Evolutionary conservation across 2,113 vertebrate genomes (phyloP), one percentile per base, ranked within the genome.

Genomic region (Neotoma lepida): DNA sequence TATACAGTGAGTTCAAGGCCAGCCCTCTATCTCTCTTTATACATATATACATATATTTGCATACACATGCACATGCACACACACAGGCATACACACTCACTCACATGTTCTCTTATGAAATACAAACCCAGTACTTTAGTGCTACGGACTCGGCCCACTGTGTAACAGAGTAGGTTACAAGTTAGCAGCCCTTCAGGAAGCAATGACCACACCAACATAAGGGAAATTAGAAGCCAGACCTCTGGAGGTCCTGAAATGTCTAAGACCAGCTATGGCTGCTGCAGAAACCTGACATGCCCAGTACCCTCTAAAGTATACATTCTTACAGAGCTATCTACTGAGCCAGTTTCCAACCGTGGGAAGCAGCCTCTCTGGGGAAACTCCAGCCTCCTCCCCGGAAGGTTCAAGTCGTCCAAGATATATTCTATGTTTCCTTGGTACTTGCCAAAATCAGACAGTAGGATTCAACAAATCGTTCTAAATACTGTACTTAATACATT

Each of bases 401-500:
- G 76, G 70, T 85, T 92, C 86, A 39, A 70, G 58, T 61, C 64
- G 71, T 95, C 96, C 95, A 97, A 97, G 94, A 96, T 91, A 97
- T 91, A 95, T 88, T 84, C 94, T 91, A 70, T 96, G 96, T 95
- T 94, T 88, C 94, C 97, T 95, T 92, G 88, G 44, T 81, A 95
- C 96, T 96, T 97, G 97, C 97, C 97, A 97, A 96, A 97, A 96
- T 94, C 95, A 95, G 97, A 97, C 97, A 96, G 97, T 94, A 97
- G 93, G 96, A 97, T 97, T 97, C 97, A 97, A 97, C 94, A 97
- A 95, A 78, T 96, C 94, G 93, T 95, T 97, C 95, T 96, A 96
- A 97, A 97, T 97, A 97, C 96, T 97, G 95, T 91, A 97, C 90
- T 97, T 95, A 97, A 96, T 97, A 97, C 94, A 97, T 96, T 97